Base-by-base conservation (phyloP, 2,888 invertebrate genomes). In the Mylabris sibirica region DNA sequence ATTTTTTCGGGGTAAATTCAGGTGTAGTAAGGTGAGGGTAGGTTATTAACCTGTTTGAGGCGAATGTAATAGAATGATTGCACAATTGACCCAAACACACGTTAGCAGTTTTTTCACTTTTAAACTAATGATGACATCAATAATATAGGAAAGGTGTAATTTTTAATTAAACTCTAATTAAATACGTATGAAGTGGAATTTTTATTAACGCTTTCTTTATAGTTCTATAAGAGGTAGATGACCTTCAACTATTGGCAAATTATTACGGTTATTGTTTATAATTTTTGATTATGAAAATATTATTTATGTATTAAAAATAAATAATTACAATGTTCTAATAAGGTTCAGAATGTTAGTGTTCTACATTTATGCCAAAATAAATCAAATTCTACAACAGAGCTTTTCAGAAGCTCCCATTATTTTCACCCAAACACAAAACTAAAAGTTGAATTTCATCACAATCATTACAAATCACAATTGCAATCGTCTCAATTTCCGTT, bases 31-130 rank as follows among this genome's bases (percentile, higher is more conserved):
- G 2, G n/a, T 5, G n/a, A 41, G 4, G 4, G 17, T 20, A 22
- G 49, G 53, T 53, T 12, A 53, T 22, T 12, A 22, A 53, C 53
- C 53, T 12, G 24, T 49, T 49, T 17, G 20, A 53, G 20, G 49
- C 9, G 20, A 49, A 49, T 49, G 49, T 11, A 24, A 53, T 22
- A 12, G 20, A 49, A 49, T 49, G 20, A 53, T 53, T 53, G 53
- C 53, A 24, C 9, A 53, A 61, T 66, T 74, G 73, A 74, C 75
- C 77, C 72, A 78, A 79, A 79, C 79, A 77, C 71, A 73, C 76
- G 76, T 79, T 73, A 74, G 78, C 78, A 75, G 67, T 76, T 77
- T 79, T 76, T 69, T 30, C 30, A 14, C 53, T 53, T 53, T 53
- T 53, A 53, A 53, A 53, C 53, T 53, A n/a, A 57, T 44, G 41